phyloP scores from a whole-genome alignment of 2,113 vertebrate genomes.

The Guaruba guarouba region DNA sequence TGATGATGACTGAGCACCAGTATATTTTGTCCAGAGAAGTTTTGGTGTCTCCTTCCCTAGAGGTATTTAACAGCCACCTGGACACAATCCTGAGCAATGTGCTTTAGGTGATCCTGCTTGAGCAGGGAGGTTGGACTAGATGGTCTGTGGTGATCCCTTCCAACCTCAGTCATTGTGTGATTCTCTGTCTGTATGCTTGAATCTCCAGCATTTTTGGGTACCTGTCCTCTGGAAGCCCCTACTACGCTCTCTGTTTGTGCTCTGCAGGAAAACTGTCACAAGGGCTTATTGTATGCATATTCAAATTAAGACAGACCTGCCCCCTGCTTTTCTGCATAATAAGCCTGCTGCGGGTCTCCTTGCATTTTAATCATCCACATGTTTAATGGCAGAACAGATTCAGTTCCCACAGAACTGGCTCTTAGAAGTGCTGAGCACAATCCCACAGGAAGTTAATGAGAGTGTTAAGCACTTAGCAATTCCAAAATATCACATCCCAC shows the following conservation, averaged over 20 bases:
- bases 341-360: background rate
- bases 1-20: background rate
- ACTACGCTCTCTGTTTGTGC: too few species aligned
- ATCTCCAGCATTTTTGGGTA: rapidly evolving
- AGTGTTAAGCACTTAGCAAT: background rate
- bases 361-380: background rate
- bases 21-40: background rate
- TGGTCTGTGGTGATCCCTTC: background rate
- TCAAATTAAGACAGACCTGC: background rate
- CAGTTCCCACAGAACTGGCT: background rate
- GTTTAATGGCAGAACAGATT: background rate
- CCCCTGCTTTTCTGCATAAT: background rate
- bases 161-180: background rate
- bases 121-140: background rate
- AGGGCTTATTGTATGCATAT: rapidly evolving
- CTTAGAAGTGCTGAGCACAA: background rate
- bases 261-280: rapidly evolving
- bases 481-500: conserved; percentile 8
- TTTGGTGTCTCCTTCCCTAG: background rate
- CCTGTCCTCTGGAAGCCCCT: background rate
- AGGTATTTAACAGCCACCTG: background rate
- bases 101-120: background rate
- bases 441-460: conserved; percentile 15
- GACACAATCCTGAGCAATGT: background rate
- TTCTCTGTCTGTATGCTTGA: rapidly evolving